Evolutionary conservation across 1,140 invertebrate genomes (phyloP), one percentile per base, ranked within the genome.

Genomic region (Caenorhabditis inopinata): DNA sequence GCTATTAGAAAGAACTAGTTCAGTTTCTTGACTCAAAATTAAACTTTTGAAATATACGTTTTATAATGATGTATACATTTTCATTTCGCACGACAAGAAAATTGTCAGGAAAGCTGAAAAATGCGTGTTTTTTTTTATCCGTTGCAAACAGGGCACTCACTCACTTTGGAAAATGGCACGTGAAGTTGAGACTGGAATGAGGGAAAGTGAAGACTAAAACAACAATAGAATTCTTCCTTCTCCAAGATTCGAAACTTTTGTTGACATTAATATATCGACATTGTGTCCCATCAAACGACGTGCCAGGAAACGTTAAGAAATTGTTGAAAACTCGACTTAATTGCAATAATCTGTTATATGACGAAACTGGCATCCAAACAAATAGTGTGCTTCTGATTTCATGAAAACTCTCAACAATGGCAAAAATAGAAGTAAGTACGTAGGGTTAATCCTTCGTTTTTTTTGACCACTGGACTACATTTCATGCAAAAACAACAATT

Each of bases 191-290:
- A 32, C 6, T 38, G 32, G 32, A 42, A 42, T 68, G 32, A 42
- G 12, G 25, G 25, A 21, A 68, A 21, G 16, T 5, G 25, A 42
- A 16, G n/a, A n/a, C 35, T 42, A 42, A 32, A 68, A 68, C 58
- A 42, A 42, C 38, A 68, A 38, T 38, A 27, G 25, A 21, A 32
- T 58, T 29, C 21, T 16, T 35, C 2, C 32, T 35, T 38, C 38
- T 42, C 58, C 32, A 9, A 68, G 58, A 68, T 68, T 68, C 32
- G 38, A 68, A 68, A 68, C 58, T 68, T 68, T 7, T 68, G 58
- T 68, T 68, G 58, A 68, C 58, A 68, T 68, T 68, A 6, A 68
- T 68, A 38, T 35, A 68, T 68, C n/a, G 29, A 68, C 58, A 68
- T 68, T 68, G 58, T 18, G 38, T 68, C 58, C 38, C 58, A 68